Evolutionary conservation across 1,140 invertebrate genomes (phyloP), one percentile per base, ranked within the genome.

Genomic region (Cyclina sinensis): DNA sequence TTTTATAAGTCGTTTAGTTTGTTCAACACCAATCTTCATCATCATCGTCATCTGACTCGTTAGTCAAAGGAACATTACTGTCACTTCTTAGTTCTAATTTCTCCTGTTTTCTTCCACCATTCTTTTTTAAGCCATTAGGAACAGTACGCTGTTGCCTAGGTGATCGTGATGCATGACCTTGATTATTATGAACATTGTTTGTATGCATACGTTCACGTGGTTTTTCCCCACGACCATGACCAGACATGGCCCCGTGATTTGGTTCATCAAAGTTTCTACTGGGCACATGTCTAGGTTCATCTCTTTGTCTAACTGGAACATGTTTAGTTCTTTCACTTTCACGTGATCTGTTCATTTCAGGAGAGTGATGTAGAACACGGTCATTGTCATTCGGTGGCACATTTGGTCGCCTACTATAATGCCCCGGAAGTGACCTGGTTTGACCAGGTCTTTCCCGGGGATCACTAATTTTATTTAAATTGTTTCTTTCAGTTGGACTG

Each of bases 401-500:
- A 88, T 88, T 80, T 85, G 90, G 76, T 85, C 91, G 54, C 59
- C 80, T 74, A 88, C 84, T 83, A 65, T 82, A 70, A 84, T 88
- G 57, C n/a, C 87, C 59, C 73, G 85, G 83, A 80, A 84, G 88
- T 84, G 83, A 82, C 57, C 68, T 27, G 18, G 80, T 70, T 88
- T 57, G 87, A 62, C 74, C 74, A 4, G 86, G 90, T 86, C 59
- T 92, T 65, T 84, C 78, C 18, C 85, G 62, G 12, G 88, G 86
- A 2, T 89, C 88, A 86, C 90, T 92, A 24, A 91, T 65, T 91
- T 94, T 94, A 81, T 93, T 94, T 70, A 94, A 90, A 92, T 93
- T 94, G 81, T 94, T 94, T 70, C 93, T 91, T 89, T 94, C 94
- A 81, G 94, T 94, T 21, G 94, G 94, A 90, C 94, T 94, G 82